phyloP scores from a whole-genome alignment of 23 tunicate species.

The Trididemnum clinides region DNA sequence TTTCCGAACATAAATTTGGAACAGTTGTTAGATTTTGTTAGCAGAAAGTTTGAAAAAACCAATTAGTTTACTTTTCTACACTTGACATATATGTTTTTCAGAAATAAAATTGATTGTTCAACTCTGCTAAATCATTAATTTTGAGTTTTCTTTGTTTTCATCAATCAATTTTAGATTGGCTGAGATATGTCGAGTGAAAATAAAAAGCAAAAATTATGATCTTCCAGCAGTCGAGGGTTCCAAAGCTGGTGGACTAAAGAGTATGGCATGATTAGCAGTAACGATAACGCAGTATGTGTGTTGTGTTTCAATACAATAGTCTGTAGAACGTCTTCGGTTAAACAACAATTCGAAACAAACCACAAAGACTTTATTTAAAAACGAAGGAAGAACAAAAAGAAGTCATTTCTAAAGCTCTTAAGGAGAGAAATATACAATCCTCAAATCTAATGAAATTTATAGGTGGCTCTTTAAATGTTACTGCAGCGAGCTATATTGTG shows the following conservation, averaged over 20 bases:
- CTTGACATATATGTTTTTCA: too few relatives aligned
- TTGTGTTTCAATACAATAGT: conserved; percentile 5
- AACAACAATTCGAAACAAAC: background rate
- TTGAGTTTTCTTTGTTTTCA: background rate
- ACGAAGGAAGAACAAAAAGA: conserved; percentile 7
- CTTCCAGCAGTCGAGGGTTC: too few relatives aligned
- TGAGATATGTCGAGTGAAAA: conserved; percentile 20
- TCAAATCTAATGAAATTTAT: conserved; percentile 1
- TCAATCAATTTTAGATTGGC: conserved; percentile 9
- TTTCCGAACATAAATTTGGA: background rate
- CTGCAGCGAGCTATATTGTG: conserved; percentile 21
- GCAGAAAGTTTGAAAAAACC: conserved; percentile 12
- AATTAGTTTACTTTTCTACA: conserved; percentile 8
- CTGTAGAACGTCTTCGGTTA: conserved; percentile 12
- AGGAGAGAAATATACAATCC: background rate
- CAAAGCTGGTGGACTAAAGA: background rate
- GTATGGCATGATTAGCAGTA: conserved; percentile 15
- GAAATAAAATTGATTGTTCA: conserved; percentile 10
- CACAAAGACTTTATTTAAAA: conserved; percentile 1
- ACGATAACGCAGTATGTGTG: too few relatives aligned
- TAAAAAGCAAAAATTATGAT: too few relatives aligned
- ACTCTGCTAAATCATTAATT: conserved; percentile 4
- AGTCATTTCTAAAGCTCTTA: conserved; percentile 6
- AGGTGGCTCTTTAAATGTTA: conserved; percentile 20
- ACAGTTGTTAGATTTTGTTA: conserved; percentile 5